phyloP scores from a whole-genome alignment of 2,888 invertebrate species.

The Clanis bilineata region DNA sequence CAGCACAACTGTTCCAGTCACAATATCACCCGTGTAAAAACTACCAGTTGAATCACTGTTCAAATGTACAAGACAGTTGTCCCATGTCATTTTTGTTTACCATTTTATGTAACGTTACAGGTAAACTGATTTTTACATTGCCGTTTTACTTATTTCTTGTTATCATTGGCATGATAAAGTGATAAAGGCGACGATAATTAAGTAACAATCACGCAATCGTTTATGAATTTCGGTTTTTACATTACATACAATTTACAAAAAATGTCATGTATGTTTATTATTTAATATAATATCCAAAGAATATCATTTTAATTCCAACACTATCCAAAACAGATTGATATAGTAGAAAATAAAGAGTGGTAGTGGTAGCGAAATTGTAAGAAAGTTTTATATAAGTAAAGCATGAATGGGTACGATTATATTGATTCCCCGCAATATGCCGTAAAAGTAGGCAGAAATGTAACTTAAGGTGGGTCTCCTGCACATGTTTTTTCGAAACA shows the following conservation, averaged over 20 bases:
- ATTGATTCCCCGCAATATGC: no score
- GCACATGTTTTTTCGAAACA: no score
- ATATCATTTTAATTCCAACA: no score
- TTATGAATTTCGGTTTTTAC: neutral
- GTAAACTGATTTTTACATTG: neutral
- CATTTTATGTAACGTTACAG: conserved; percentile 18
- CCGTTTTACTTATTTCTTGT: neutral
- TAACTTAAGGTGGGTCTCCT: no score
- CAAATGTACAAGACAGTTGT: conserved; percentile 52
- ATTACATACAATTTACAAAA: neutral
- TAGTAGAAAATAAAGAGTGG: no score
- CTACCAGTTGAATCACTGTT: conserved; percentile 61
- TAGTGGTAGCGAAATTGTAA: no score
- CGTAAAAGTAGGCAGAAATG: no score
- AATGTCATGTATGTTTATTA: no score
- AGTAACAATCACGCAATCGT: conserved; percentile 12
- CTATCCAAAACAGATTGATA: no score
- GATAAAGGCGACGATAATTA: conserved; percentile 19
- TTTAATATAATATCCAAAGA: no score
- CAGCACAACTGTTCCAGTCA: conserved; percentile 64
- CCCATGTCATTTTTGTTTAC: conserved; percentile 53
- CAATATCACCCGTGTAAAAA: conserved; percentile 67
- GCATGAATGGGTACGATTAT: no score
- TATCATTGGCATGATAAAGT: conserved; percentile 14
- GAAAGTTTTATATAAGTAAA: no score